A percentile compares a stretch with the other conserved stretches of the same genome.
Conservation (phyloP, 2,797 vertebrate species). For the Tapera naevia region DNA sequence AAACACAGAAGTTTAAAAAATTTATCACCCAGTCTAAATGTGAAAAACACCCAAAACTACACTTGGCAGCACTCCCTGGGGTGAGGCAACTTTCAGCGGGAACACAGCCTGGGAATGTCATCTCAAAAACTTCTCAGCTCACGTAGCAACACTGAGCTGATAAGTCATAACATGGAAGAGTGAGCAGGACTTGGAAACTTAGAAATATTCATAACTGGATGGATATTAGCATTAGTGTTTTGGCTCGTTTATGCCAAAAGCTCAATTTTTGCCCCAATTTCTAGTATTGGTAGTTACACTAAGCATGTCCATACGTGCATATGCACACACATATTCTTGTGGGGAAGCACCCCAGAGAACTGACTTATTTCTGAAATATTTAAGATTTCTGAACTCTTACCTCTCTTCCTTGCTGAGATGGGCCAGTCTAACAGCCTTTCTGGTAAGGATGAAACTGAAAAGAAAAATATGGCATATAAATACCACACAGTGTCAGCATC, state of each 20-base stretch:
- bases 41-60: not conserved
- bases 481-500: not conserved
- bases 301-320: not conserved
- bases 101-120: not conserved
- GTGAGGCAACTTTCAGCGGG: not conserved
- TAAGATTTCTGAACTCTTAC: constrained; percentile 61
- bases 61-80: not conserved
- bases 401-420: constrained; percentile 76
- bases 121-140: not conserved
- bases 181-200: not conserved
- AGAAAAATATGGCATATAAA: constrained; percentile 3
- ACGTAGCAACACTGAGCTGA: not conserved
- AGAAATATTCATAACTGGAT: not conserved
- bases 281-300: not conserved
- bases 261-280: not conserved
- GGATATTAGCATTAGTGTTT: not conserved
- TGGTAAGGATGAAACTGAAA: constrained; percentile 79
- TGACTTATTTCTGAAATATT: not conserved
- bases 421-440: constrained; percentile 75
- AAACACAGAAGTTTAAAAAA: not conserved
- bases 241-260: not conserved
- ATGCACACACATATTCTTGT: not conserved
- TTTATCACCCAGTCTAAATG: not conserved
- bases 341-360: not conserved
- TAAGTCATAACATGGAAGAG: not conserved